Percentiles rank a stretch among this genome's conserved stretches.
Evolutionary conservation across 2,113 vertebrate genomes (phyloP).

Genomic region (Oenanthe oenanthe): DNA sequence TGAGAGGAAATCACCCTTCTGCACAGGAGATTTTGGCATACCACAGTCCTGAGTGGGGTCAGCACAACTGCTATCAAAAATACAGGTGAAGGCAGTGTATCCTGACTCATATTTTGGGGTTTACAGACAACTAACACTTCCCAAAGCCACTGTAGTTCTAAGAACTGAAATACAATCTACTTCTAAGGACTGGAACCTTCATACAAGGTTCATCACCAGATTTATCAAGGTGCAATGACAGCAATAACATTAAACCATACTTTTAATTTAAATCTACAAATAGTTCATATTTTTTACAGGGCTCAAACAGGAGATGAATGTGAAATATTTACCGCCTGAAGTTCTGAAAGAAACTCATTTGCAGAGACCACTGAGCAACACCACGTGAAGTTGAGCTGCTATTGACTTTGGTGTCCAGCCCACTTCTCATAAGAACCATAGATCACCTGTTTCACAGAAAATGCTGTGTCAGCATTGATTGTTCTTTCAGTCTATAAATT

Average conservation of each 20-base stretch:
- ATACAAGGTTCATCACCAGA: not conserved
- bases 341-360: not conserved
- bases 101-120: rapidly evolving
- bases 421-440: rapidly evolving
- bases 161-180: not conserved
- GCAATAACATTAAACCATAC: not conserved
- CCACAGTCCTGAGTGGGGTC: rapidly evolving
- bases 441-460: not conserved
- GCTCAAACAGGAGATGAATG: not conserved
- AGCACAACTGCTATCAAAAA: not conserved
- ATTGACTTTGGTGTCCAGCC: not conserved
- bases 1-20: not conserved
- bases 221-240: not conserved
- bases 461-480: not conserved
- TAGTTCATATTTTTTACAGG: rapidly evolving
- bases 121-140: not conserved
- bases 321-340: not conserved
- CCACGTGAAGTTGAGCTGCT: not conserved
- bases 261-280: not conserved
- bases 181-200: not conserved
- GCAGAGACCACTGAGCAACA: not conserved
- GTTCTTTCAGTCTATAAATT: not conserved
- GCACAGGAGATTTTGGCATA: not conserved
- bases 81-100: rapidly evolving
- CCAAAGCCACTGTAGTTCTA: not conserved